Conservation (phyloP, 23 tunicate species). For the Ciona savignyi region DNA sequence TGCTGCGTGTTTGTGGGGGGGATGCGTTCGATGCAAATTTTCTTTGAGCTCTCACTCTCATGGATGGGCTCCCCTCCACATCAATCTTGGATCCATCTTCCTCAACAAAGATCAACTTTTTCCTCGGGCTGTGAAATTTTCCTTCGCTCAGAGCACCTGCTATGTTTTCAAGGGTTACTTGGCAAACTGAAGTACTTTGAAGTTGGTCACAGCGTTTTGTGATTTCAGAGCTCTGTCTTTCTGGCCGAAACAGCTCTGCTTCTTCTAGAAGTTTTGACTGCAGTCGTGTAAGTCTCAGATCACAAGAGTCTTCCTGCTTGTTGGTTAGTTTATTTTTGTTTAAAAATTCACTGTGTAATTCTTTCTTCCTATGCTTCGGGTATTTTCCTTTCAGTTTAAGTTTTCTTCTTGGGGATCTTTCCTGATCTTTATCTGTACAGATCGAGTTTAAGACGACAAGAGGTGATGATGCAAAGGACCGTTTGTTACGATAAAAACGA, state of each 20-base stretch:
- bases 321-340: background rate
- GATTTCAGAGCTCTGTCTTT: background rate
- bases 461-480: background rate
- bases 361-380: background rate
- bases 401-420: background rate
- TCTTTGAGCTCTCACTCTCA: slow-evolving; percentile 51
- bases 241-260: slow-evolving; percentile 34
- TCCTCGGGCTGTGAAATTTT: background rate
- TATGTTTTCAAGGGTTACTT: background rate
- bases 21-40: slow-evolving; percentile 66
- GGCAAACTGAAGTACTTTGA: background rate
- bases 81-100: background rate
- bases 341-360: background rate
- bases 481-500: background rate
- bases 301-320: slow-evolving; percentile 10
- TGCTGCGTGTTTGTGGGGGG: slow-evolving; percentile 48
- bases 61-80: slow-evolving; percentile 12
- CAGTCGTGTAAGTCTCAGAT: slow-evolving; percentile 32
- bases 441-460: background rate
- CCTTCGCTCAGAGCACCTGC: background rate
- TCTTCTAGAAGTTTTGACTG: slow-evolving; percentile 55
- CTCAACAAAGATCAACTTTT: background rate
- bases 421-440: background rate
- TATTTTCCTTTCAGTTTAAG: too few species aligned
- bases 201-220: background rate